phyloP scores from a whole-genome alignment of 2,797 vertebrate species.

The Gallinago solitaria region DNA sequence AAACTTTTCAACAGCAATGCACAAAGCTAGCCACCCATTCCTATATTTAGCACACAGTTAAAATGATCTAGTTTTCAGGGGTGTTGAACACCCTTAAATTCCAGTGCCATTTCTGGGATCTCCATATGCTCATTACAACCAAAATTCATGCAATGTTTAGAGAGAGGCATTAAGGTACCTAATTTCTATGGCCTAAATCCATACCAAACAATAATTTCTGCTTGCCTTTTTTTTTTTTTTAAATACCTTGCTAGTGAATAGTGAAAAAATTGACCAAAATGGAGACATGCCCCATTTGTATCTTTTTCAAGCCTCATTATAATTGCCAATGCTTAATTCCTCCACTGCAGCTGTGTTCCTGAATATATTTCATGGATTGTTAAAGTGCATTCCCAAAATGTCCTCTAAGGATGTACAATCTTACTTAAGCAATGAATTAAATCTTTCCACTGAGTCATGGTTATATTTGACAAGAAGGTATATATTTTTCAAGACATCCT shows the following conservation, averaged over 20 bases:
- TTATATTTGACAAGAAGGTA: not conserved
- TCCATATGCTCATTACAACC: not conserved
- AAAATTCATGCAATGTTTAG: not conserved
- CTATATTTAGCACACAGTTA: not conserved
- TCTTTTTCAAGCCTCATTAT: not conserved
- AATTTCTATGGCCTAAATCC: not conserved
- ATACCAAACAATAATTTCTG: not conserved
- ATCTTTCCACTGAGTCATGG: not conserved
- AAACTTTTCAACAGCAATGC: not conserved
- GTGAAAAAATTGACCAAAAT: not conserved
- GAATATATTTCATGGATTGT: not conserved
- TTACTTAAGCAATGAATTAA: not conserved
- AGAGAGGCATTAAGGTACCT: not conserved
- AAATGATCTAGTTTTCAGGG: not conserved
- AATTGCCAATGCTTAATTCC: not conserved
- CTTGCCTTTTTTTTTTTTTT: not conserved
- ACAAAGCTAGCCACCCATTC: not conserved
- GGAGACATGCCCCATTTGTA: not conserved
- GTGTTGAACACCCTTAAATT: not conserved
- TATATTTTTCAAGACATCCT: not conserved
- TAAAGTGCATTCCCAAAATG: not conserved
- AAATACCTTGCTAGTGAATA: not conserved
- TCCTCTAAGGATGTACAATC: not conserved
- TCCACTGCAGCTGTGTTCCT: not conserved
- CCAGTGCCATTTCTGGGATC: not conserved